Conservation (phyloP, 2,888 invertebrate genomes). For the Ectobius pallidus region DNA sequence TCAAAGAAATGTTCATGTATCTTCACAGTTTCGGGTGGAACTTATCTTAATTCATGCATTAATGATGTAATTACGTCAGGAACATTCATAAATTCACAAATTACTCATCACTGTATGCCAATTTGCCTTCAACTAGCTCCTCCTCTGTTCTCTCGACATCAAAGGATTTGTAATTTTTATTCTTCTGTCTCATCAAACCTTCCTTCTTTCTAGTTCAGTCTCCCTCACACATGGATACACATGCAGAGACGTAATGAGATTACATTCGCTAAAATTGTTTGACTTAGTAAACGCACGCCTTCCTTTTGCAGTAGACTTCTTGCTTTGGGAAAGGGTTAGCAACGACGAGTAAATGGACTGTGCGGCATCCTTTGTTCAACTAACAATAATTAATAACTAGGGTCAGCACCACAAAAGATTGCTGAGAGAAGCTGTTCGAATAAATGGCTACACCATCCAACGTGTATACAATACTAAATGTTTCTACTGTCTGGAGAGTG, state of each 20-base stretch:
- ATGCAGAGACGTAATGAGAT: neutral
- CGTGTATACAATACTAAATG: too few species aligned
- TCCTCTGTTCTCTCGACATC: neutral
- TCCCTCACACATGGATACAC: constrained; percentile 11
- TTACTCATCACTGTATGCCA: neutral
- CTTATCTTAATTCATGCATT: too few species aligned
- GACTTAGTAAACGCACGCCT: neutral
- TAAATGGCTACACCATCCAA: neutral
- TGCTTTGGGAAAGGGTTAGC: neutral
- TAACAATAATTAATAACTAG: constrained; percentile 4
- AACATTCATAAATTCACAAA: too few species aligned
- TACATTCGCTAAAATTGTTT: neutral
- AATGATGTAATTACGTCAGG: too few species aligned
- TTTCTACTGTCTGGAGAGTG: neutral
- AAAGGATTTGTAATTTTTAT: constrained; percentile 26
- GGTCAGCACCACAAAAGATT: neutral
- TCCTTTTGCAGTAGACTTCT: constrained; percentile 5
- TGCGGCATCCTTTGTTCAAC: neutral
- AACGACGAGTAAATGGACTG: neutral
- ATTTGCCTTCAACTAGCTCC: neutral
- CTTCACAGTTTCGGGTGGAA: too few species aligned
- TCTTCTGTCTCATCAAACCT: constrained; percentile 23
- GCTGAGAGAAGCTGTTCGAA: neutral
- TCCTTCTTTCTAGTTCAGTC: constrained; percentile 1
- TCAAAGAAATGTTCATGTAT: too few species aligned